phyloP scores from a whole-genome alignment of 2,888 invertebrate species.

The Proisotoma minuta region DNA sequence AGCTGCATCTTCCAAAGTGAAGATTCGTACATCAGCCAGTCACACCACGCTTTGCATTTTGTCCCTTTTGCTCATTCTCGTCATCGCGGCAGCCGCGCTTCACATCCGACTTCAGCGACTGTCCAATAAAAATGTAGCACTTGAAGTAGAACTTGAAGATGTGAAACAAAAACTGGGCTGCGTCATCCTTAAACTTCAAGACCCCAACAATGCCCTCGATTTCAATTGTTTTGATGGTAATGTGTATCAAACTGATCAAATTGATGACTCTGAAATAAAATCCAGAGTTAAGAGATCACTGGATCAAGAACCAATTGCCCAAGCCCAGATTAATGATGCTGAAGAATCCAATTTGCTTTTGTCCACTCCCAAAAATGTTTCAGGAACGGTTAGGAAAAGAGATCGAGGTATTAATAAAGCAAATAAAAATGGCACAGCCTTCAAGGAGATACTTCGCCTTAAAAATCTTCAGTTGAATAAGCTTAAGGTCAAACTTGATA shows the following conservation, averaged over 20 bases:
- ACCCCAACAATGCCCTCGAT: neutral
- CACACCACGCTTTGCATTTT: constrained; percentile 19
- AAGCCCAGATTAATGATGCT: no score
- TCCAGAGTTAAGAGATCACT: neutral
- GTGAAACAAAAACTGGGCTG: constrained; percentile 8
- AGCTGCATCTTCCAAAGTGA: constrained; percentile 17
- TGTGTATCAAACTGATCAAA: neutral
- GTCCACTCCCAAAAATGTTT: neutral
- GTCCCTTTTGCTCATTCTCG: constrained; percentile 8
- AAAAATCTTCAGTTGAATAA: constrained; percentile 3
- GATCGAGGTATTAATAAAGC: constrained; percentile 15
- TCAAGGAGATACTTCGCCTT: neutral
- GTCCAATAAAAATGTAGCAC: constrained; percentile 8
- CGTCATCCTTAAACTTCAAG: neutral
- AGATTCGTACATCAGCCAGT: constrained; percentile 20
- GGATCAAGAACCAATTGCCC: no score
- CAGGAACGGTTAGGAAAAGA: neutral
- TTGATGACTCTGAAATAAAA: neutral
- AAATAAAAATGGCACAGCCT: neutral
- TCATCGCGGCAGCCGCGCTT: constrained; percentile 7
- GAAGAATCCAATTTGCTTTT: no score
- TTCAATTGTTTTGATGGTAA: neutral
- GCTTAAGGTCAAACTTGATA: constrained; percentile 17
- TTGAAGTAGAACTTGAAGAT: constrained; percentile 3
- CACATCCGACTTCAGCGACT: constrained; percentile 19